Percentiles rank a stretch among this genome's conserved stretches.
Evolutionary conservation across 2,113 vertebrate species (phyloP).

Genomic region (Poecilia latipinna): DNA sequence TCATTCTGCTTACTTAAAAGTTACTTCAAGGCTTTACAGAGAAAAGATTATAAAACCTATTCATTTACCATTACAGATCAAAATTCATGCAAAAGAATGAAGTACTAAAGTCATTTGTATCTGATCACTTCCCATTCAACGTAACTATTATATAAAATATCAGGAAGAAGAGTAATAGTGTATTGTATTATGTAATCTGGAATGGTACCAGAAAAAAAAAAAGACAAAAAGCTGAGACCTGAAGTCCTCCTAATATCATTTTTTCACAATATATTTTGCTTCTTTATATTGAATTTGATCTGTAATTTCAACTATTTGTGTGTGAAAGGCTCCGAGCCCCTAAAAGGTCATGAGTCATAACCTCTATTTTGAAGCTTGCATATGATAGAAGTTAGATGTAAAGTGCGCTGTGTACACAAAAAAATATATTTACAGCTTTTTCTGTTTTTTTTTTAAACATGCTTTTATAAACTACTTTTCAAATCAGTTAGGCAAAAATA

Average conservation of each 20-base stretch:
- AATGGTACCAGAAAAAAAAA: background rate
- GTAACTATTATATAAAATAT: background rate
- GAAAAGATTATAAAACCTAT: background rate
- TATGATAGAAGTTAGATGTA: constrained; percentile 55
- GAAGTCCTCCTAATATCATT: background rate
- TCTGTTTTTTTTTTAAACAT: background rate
- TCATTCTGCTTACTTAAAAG: background rate
- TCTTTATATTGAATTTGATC: background rate
- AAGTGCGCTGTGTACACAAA: constrained; percentile 73
- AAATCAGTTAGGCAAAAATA: constrained; percentile 26
- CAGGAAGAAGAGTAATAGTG: background rate
- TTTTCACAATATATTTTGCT: background rate
- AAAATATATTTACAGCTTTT: constrained; percentile 43
- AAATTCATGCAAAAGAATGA: background rate
- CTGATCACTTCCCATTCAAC: background rate
- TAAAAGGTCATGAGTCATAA: background rate
- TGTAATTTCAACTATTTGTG: background rate
- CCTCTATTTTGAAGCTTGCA: constrained; percentile 34
- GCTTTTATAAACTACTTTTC: constrained; percentile 30
- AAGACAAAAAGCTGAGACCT: background rate
- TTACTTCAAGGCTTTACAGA: background rate
- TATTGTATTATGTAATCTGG: background rate
- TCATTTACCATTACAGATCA: background rate
- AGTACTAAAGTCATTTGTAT: background rate
- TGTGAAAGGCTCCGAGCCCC: constrained; percentile 1